Evolutionary conservation across 1,140 invertebrate genomes (phyloP), one percentile per base, ranked within the genome.

Genomic region (Zelostemma sp.): DNA sequence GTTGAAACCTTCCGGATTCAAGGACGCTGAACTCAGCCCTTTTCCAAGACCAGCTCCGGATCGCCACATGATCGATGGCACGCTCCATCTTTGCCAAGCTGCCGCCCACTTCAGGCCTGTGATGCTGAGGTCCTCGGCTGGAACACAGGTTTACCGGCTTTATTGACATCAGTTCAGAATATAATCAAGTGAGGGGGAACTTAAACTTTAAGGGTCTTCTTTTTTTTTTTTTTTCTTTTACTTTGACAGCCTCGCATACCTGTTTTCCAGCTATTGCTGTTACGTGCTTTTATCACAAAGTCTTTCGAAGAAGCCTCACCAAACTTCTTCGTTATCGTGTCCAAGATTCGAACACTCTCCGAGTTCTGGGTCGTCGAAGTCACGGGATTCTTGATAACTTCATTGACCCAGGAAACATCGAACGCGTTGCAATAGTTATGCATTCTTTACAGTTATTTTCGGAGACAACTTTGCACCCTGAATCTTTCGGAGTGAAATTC

Each of bases 91-190:
- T 46, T 86, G 83, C 84, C 84, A 86, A 9, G 84, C 81, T 1
- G 80, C 82, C 9, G 84, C 90, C 90, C 90, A 91, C 65, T 90
- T 89, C 55, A 91, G 85, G 16, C 90, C 90, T 40, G 87, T 90
- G 85, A 91, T 90, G 86, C 89, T 90, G 80, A 91, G 87, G 87
- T 91, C 90, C 84, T 88, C 87, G 64, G 86, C 86, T 86, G 78
- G 84, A 86, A 85, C 83, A 85, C 75, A 83, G 38, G 68, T 71
- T 73, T 75, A n/a, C 56, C 76, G 72, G 61, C 71, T 78, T 82
- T 80, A 80, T 81, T 82, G 55, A 64, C 53, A 64, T 61, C 50
- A 48, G 4, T 72, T 63, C 51, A 66, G 48, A 65, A 55, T 43
- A 59, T 48, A 54, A 28, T 45, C 17, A 59, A 47, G 53, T 40